A percentile compares a stretch with the other conserved stretches of the same genome.
Evolutionary conservation across 2,797 vertebrate genomes (phyloP).

Genomic region (Limosa lapponica): DNA sequence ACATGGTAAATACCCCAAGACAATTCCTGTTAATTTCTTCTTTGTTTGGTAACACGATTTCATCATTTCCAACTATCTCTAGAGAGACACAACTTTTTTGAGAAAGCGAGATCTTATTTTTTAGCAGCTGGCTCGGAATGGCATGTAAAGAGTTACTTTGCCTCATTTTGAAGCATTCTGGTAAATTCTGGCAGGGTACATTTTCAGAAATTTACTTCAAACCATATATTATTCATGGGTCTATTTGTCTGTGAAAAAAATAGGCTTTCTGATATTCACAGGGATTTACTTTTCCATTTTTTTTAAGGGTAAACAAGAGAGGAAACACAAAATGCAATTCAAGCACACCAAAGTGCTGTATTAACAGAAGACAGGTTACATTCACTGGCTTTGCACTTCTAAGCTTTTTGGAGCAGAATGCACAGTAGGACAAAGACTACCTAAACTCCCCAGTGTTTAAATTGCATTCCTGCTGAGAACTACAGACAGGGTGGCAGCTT

Average conservation of each 20-base stretch:
- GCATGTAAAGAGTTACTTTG: neutral
- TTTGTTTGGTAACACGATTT: neutral
- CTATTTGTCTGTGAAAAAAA: neutral
- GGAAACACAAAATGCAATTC: neutral
- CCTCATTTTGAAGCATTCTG: neutral
- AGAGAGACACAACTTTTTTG: neutral
- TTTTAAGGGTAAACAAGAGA: neutral
- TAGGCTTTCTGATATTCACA: neutral
- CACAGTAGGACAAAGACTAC: neutral
- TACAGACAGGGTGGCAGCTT: neutral
- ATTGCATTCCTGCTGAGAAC: neutral
- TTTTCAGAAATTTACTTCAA: conserved; percentile 7
- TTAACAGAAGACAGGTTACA: neutral
- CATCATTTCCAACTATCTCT: neutral
- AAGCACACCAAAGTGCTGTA: neutral
- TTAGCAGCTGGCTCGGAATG: neutral
- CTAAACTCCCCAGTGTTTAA: neutral
- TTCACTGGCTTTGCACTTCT: conserved; percentile 17
- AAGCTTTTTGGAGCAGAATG: neutral
- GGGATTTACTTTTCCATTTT: neutral
- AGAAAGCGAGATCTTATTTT: neutral
- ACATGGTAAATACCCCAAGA: neutral
- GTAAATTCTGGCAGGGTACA: neutral
- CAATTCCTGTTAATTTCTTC: neutral
- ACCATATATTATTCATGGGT: neutral